Percentiles rank a stretch among this genome's conserved stretches.
These are phyloP conservation scores for Noctua janthina DNA, from an alignment of 2,888 invertebrate genomes.

Conservation along the genomic window DNA sequence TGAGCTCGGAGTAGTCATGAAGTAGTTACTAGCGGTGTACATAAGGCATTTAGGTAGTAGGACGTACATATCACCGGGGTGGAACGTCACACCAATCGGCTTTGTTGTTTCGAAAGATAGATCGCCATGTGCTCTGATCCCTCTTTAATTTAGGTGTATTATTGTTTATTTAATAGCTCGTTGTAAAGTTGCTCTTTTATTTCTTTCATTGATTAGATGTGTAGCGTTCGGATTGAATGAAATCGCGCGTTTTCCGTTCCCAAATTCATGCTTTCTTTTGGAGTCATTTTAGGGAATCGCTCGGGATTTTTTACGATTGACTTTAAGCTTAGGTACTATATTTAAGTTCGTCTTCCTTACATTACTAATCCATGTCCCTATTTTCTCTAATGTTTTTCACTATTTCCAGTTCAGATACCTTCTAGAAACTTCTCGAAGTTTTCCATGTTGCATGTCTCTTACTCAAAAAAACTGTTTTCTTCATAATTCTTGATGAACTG, in stretches of 20 bases:
- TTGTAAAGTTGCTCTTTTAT: conserved; percentile 61
- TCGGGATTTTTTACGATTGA: conserved; percentile 9
- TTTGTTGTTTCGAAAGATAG: conserved; percentile 90
- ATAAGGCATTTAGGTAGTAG: conserved; percentile 91
- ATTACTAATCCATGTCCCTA: neutral
- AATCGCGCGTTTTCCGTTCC: conserved; percentile 30
- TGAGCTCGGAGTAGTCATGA: conserved; percentile 91
- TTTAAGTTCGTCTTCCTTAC: neutral
- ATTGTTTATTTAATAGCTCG: conserved; percentile 70
- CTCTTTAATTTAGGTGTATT: conserved; percentile 81
- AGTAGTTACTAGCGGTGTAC: conserved; percentile 90
- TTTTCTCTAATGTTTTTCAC: neutral
- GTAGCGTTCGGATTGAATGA: conserved; percentile 45
- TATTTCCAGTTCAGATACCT: neutral
- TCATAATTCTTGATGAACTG: neutral
- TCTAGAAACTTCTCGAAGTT: conserved; percentile 25
- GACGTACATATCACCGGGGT: conserved; percentile 90
- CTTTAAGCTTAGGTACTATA: neutral
- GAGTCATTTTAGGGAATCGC: conserved; percentile 6
- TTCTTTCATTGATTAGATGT: conserved; percentile 64
- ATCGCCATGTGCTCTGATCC: conserved; percentile 88
- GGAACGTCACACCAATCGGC: conserved; percentile 90
- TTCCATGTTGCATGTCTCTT: neutral
- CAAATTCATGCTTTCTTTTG: conserved; percentile 29
- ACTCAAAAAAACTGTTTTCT: neutral